These are phyloP conservation scores for Sebastes dallii DNA, from an alignment of 2,797 vertebrate species.

Conservation along the genomic window DNA sequence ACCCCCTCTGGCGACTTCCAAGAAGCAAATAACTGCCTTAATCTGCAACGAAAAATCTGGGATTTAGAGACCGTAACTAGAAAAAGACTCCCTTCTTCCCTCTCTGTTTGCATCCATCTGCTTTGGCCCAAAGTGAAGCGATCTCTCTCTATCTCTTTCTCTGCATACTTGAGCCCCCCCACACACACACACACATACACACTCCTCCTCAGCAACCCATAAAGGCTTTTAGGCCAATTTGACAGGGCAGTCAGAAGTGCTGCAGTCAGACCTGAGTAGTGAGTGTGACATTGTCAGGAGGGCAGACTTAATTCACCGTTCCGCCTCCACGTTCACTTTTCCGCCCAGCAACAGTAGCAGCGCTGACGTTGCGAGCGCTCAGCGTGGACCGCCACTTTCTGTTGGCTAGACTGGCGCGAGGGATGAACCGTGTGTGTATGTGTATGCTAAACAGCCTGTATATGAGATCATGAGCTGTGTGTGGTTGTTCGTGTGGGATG, in stretches of 20 bases:
- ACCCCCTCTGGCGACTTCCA: constrained; percentile 9
- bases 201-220: constrained; percentile 30
- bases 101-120: constrained; percentile 49
- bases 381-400: constrained; percentile 67
- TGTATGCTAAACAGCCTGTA: constrained; percentile 54
- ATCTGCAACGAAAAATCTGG: constrained; percentile 42
- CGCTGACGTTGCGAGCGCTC: constrained; percentile 68
- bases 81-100: constrained; percentile 8
- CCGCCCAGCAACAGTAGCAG: constrained; percentile 80
- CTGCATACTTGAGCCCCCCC: background rate
- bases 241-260: constrained; percentile 62
- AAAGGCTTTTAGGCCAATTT: constrained; percentile 72
- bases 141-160: constrained; percentile 44
- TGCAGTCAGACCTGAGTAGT: constrained; percentile 70
- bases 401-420: constrained; percentile 71
- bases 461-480: constrained; percentile 52
- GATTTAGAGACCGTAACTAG: constrained; percentile 21
- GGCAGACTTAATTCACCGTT: constrained; percentile 74
- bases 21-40: constrained; percentile 31
- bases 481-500: constrained; percentile 51
- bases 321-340: constrained; percentile 73
- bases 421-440: constrained; percentile 44
- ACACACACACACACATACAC: background rate
- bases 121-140: constrained; percentile 38
- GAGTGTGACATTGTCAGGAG: constrained; percentile 76